A percentile compares a stretch with the other conserved stretches of the same genome.
Evolutionary conservation across 2,797 vertebrate species (phyloP).

Genomic region (Pangasius krempfi): DNA sequence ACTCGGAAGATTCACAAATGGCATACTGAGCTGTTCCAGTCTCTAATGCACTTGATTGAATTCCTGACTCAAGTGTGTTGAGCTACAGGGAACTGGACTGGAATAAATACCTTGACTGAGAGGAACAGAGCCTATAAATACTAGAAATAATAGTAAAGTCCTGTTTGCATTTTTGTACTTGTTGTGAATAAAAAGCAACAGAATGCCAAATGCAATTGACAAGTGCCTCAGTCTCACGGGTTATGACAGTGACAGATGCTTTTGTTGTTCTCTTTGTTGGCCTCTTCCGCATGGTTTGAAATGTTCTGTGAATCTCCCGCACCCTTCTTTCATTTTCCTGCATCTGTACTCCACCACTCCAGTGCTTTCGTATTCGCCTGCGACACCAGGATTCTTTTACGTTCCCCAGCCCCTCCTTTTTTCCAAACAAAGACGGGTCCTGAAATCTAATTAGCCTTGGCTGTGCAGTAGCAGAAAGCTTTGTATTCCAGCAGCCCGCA

Average conservation of each 20-base stretch:
- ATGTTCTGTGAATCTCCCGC: not conserved
- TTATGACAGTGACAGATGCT: conserved; percentile 27
- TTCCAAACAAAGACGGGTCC: conserved; percentile 56
- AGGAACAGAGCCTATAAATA: not conserved
- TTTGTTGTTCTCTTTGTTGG: conserved; percentile 20
- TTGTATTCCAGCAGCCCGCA: conserved; percentile 45
- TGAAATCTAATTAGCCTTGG: conserved; percentile 62
- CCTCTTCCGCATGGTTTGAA: not conserved
- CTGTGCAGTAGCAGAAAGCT: conserved; percentile 50
- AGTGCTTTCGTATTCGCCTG: conserved; percentile 39
- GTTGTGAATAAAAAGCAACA: not conserved
- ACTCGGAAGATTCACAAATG: not conserved
- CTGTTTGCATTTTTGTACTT: not conserved
- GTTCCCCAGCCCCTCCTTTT: conserved; percentile 46
- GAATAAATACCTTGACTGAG: not conserved
- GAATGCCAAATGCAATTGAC: conserved; percentile 31
- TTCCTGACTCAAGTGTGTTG: conserved; percentile 27
- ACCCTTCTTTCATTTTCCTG: conserved; percentile 5
- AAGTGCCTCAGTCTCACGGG: not conserved
- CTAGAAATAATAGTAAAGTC: not conserved
- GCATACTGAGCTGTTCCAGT: not conserved
- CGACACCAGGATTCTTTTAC: not conserved
- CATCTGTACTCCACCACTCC: conserved; percentile 50
- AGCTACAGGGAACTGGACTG: not conserved
- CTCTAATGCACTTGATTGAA: conserved; percentile 29